Base-by-base conservation (phyloP, 2,113 vertebrate genomes). In the Boleophthalmus pectinirostris region DNA sequence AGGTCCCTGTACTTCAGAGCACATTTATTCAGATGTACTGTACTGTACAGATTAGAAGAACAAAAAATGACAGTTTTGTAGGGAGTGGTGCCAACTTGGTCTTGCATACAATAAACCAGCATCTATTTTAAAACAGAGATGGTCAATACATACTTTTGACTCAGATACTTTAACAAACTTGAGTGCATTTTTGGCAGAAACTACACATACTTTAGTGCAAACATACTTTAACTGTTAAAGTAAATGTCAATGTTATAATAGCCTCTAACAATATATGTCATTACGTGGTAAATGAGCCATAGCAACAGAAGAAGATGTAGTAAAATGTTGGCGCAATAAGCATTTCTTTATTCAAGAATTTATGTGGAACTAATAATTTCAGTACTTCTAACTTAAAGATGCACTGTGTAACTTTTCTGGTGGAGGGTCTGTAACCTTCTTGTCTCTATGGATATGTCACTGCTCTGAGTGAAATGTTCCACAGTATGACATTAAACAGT, bases 1-100 rank as follows among this genome's bases (percentile, higher is more conserved):
- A 80, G 63, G 68, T 60, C 74, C 13, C 61, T 47, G 43, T 70
- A 46, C 57, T 54, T 77, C 10, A 70, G 72, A 74, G 72, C 29
- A 66, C 51, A 51, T 83, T 78, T 67, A 78, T 66, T 83, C 61
- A 79, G 57, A 66, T 56, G 69, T 2, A 25, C 8, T 33, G 23
- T 29, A 5, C 7, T 53, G 67, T 1, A 25, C 8, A 33, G n/a
- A 24, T 3, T 4, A 66, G 21, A 83, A 12, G 46, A 57, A 66
- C 5, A 18, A 65, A 51, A 73, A 69, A 82, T 74, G 58, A 33
- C 2, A 72, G 76, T 38, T 75, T 73, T 74, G 79, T 65, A 49
- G 60, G 74, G 73, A 79, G n/a, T 3, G n/a, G 43, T 69, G 56
- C 8, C 61, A 71, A 21, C 54, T 73, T 33, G 15, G 33, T 61